These are phyloP conservation scores for Vannuccia rotundouncinata DNA, from an alignment of 2,888 invertebrate species.

Conservation along the genomic window DNA sequence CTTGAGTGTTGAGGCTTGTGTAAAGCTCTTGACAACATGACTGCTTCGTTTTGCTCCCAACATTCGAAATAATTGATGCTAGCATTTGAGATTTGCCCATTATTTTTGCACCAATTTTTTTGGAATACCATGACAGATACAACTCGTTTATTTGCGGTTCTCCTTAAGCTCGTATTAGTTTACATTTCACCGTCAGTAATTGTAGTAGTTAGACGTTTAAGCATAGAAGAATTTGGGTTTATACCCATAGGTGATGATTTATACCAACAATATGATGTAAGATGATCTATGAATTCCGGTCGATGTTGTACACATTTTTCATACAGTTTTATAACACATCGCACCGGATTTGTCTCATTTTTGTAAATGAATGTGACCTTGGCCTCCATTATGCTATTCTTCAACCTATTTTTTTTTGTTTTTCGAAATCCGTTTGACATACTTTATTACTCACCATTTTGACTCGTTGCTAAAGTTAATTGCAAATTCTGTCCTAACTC, in stretches of 20 bases:
- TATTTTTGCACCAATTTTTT: neutral
- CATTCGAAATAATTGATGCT: neutral
- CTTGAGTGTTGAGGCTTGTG: neutral
- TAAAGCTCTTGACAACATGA: neutral
- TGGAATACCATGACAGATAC: neutral
- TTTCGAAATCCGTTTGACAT: neutral
- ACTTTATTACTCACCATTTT: neutral
- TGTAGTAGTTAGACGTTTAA: neutral
- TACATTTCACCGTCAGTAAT: neutral
- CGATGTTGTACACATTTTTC: neutral
- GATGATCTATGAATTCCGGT: neutral
- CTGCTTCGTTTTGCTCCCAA: neutral
- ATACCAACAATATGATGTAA: neutral
- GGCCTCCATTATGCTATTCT: neutral
- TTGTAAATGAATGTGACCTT: neutral
- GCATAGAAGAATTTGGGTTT: neutral
- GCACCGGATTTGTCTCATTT: neutral
- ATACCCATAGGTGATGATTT: neutral
- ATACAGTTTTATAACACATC: neutral
- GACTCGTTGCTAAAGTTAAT: neutral
- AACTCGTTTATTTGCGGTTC: neutral
- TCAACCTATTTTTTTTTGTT: neutral
- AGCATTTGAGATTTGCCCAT: neutral
- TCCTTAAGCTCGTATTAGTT: neutral
- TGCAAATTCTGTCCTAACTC: neutral